Evolutionary conservation across 2,888 invertebrate genomes (phyloP).

Genomic region (Gari tellinella): DNA sequence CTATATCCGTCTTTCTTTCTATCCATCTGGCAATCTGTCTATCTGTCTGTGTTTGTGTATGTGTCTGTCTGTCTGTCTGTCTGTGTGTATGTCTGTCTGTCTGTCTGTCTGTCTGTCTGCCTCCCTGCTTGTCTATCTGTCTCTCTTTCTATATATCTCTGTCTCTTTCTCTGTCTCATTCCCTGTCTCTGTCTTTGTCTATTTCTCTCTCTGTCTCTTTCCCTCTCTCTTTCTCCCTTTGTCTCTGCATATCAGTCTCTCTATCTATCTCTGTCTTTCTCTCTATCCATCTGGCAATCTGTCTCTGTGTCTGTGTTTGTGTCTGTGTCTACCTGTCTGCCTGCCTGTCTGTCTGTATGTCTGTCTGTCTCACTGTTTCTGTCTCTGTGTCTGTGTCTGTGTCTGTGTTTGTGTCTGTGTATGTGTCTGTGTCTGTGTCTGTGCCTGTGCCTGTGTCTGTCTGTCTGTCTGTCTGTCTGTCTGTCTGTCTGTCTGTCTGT

Average conservation of each 20-base stretch:
- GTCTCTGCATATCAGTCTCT: neutral
- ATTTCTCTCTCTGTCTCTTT: neutral
- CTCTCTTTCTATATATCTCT: too few species aligned
- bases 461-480: neutral
- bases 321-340: neutral
- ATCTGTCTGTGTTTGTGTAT: neutral
- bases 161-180: neutral
- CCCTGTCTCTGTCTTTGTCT: neutral
- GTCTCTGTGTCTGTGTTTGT: neutral
- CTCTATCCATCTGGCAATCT: neutral
- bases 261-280: neutral
- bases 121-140: neutral
- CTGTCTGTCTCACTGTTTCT: neutral
- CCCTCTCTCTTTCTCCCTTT: neutral
- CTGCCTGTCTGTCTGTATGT: neutral
- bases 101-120: neutral
- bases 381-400: neutral
- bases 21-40: neutral
- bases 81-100: neutral
- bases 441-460: neutral
- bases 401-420: neutral
- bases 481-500: neutral
- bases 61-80: neutral
- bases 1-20: neutral
- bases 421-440: neutral